A percentile compares a stretch with the other conserved stretches of the same genome.
Conservation (phyloP, 30 jellyfish, hydroid and myxozoan species). For the Turritopsis dohrnii region DNA sequence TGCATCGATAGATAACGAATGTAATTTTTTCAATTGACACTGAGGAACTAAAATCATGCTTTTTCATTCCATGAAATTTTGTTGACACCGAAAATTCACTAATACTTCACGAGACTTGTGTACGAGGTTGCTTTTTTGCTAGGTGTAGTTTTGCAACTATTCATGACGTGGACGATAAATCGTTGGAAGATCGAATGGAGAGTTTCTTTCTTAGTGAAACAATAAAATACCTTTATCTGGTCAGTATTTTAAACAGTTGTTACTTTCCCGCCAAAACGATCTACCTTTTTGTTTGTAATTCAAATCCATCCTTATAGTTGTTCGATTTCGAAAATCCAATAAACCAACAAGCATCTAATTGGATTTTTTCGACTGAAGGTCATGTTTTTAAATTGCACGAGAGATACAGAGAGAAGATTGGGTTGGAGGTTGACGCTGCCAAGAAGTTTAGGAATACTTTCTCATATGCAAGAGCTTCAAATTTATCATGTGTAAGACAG, state of each 20-base stretch:
- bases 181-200: slow-evolving; percentile 96
- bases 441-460: neutral
- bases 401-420: slow-evolving; percentile 39
- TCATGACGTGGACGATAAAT: slow-evolving; percentile 73
- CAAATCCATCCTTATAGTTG: slow-evolving; percentile 31
- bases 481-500: neutral
- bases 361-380: slow-evolving; percentile 95
- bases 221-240: slow-evolving; percentile 80
- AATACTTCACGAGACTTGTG: too few relatives aligned
- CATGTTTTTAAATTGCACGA: slow-evolving; percentile 74
- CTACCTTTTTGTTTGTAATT: neutral
- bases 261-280: neutral
- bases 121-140: neutral
- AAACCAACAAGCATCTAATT: slow-evolving; percentile 80
- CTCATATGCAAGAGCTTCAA: neutral
- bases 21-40: too few relatives aligned
- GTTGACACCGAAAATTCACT: too few relatives aligned
- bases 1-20: too few relatives aligned
- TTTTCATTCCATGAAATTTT: neutral
- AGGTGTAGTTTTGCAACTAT: slow-evolving; percentile 97
- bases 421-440: neutral
- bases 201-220: slow-evolving; percentile 96
- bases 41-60: neutral
- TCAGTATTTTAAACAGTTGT: too few relatives aligned
- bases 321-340: slow-evolving; percentile 87